phyloP scores from a whole-genome alignment of 2,888 invertebrate genomes.

The Calameuta idolon region DNA sequence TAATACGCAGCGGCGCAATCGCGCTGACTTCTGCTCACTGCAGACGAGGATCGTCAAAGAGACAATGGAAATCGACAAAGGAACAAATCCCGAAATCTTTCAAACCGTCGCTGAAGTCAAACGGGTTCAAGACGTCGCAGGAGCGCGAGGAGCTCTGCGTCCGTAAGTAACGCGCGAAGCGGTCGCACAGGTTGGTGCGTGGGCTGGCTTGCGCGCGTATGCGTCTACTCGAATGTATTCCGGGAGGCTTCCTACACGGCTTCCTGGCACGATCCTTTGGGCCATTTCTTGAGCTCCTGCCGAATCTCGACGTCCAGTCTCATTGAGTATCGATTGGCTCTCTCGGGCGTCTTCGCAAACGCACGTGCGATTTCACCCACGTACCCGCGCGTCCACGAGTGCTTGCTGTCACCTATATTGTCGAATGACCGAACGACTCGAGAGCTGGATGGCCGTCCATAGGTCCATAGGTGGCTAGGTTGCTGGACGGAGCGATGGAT shows the following conservation, averaged over 20 bases:
- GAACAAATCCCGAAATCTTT: too few species aligned
- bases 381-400: constrained; percentile 9
- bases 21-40: too few species aligned
- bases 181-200: constrained; percentile 5
- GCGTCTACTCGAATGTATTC: background rate
- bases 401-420: background rate
- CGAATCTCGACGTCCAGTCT: constrained; percentile 24
- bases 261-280: too few species aligned
- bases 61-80: too few species aligned
- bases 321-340: background rate
- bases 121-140: too few species aligned
- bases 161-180: constrained; percentile 13
- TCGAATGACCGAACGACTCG: constrained; percentile 30
- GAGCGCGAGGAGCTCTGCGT: too few species aligned
- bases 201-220: constrained; percentile 4
- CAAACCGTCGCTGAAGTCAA: too few species aligned
- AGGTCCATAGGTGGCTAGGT: too few species aligned
- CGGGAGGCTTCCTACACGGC: too few species aligned
- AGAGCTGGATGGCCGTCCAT: constrained; percentile 30
- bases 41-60: too few species aligned
- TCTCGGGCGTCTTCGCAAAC: background rate
- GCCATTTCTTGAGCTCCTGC: constrained; percentile 1
- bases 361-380: background rate
- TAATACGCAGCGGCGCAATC: constrained; percentile 17
- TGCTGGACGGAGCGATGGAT: too few species aligned